Base-by-base conservation (phyloP, 2,797 vertebrate genomes). In the Dermochelys coriacea region DNA sequence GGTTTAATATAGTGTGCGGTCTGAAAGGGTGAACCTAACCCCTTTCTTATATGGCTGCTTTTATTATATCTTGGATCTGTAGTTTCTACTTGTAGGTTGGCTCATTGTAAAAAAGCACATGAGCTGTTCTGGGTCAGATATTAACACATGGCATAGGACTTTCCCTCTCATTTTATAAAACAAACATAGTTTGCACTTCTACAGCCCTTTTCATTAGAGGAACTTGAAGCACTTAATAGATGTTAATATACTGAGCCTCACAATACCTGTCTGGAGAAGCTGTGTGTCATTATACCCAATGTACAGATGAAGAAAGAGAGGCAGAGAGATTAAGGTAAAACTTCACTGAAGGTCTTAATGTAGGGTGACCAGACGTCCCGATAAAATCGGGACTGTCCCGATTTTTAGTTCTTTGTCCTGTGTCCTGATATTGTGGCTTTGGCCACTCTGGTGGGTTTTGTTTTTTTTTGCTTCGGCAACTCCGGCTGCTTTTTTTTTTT, bases 241-340 rank as follows among this genome's bases (percentile, higher is more conserved):
- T 3, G 61, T 2, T 6, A 68, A 88, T 49, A 0, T 8, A 91
- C 80, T 71, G 68, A 14, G 12, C 21, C 45, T 9, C 21, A 57
- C 0, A 77, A 15, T 11, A 84, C 81, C 59, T 34, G 4, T 49
- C 12, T 86, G 54, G 85, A 84, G 2, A 47, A 37, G 0, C 3
- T 87, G 8, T 47, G 50, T 77, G 27, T 49, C 86, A 92, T 64
- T 88, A 47, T 19, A 88, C 10, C 10, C 77, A 91, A 31, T 49
- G 34, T 93, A 86, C 84, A 52, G 64, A 45, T 54, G 6, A 34
- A 4, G 2, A 16, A 91, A 61, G 15, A 95, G 27, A 87, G 9
- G 29, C 3, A 91, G 45, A 92, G 85, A 88, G 92, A 23, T 11
- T 64, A 83, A 83, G 16, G 80, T 89, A 4, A 89, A 91, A 80